These are phyloP conservation scores for Lepeophtheirus salmonis DNA, from an alignment of 1,140 invertebrate genomes.

Conservation along the genomic window DNA sequence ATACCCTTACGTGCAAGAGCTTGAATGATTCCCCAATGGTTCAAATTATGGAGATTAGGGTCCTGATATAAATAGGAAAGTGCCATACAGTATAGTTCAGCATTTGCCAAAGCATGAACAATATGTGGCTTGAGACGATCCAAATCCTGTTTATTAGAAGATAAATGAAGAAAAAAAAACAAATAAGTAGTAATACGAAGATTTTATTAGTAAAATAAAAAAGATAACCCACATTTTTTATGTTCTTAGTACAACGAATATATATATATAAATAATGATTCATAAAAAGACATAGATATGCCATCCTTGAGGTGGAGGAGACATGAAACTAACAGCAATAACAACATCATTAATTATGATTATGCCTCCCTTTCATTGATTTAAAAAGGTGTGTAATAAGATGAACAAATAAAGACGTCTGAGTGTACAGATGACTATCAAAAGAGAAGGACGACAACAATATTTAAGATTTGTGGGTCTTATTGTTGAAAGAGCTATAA, in stretches of 20 bases:
- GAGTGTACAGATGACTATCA: too few relatives aligned
- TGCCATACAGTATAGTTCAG: slow-evolving; percentile 85
- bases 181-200: neutral
- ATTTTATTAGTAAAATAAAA: slow-evolving; percentile 2
- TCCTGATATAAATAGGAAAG: slow-evolving; percentile 90
- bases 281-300: too few relatives aligned
- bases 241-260: neutral
- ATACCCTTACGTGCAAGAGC: slow-evolving; percentile 77
- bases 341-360: too few relatives aligned
- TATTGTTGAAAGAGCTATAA: too few relatives aligned
- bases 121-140: slow-evolving; percentile 84
- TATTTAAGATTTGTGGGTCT: too few relatives aligned
- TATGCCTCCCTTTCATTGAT: too few relatives aligned
- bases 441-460: too few relatives aligned
- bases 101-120: slow-evolving; percentile 71
- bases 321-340: too few relatives aligned
- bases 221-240: neutral
- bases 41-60: slow-evolving; percentile 81
- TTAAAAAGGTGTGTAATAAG: too few relatives aligned
- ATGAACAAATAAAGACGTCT: too few relatives aligned
- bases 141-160: slow-evolving; percentile 46
- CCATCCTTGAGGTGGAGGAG: too few relatives aligned
- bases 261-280: too few relatives aligned
- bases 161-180: slow-evolving; percentile 7
- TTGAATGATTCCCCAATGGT: slow-evolving; percentile 65